Evolutionary conservation across 2,888 invertebrate species (phyloP), one percentile per base, ranked within the genome.

Genomic region (Falcaria lacertinaria): DNA sequence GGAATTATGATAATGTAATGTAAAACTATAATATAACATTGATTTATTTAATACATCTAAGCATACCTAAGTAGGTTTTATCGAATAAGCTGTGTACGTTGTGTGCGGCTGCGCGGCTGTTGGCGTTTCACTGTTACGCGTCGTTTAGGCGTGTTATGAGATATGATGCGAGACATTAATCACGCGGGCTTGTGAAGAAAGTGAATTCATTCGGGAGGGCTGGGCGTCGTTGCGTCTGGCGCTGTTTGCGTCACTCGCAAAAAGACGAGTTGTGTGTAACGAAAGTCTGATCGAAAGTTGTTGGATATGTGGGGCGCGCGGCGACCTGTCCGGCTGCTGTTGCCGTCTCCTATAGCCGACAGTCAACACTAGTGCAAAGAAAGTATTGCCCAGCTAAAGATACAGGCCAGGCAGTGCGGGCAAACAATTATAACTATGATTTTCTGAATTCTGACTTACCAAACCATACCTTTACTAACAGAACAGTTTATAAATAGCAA

Each of bases 281-380:
- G 87, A 87, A 88, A 87, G 87, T 88, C 74, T 69, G 75, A 87
- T 86, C 83, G 89, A 89, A 89, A 89, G 89, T 89, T 87, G 86
- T 66, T 66, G 66, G 75, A 81, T 85, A 88, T 88, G 87, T 89
- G 84, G 85, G 84, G 59, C 86, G 80, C 69, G 65, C 63, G 73
- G 65, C 74, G 74, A 66, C 69, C 76, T 69, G 75, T 79, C 80
- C 78, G 79, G 74, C 74, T 69, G 64, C 64, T 71, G 63, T 49
- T 50, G 33, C 19, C 19, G 19, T 6, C 19, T 19, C 19, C n/a
- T 4, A 19, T 19, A 19, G 19, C 57, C 57, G 62, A 56, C 49
- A 52, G 48, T 47, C 54, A 52, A 60, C 60, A 69, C 64, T 61
- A 65, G 65, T 70, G 64, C 57, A 69, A 74, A 69, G 77, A 78